Evolutionary conservation across 1,140 invertebrate genomes (phyloP).

Genomic region (Caenorhabditis remanei): DNA sequence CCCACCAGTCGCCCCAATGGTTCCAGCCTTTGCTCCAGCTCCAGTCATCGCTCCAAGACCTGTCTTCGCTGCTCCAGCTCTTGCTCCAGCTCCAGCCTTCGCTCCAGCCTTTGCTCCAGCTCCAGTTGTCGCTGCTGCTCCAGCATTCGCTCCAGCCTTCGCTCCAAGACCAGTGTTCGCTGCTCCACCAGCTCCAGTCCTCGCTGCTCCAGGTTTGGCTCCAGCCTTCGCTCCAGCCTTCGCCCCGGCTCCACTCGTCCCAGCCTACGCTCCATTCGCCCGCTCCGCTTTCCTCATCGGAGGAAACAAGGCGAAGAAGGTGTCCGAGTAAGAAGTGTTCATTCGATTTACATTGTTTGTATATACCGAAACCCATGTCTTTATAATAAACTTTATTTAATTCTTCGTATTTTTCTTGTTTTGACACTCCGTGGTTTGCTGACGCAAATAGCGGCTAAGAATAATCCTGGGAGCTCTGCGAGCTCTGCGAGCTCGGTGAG

Average conservation of each 20-base stretch:
- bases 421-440: background rate
- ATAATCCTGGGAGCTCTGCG: too few relatives aligned
- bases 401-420: background rate
- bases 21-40: conserved; percentile 12
- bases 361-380: conserved; percentile 21
- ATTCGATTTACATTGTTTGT: conserved; percentile 32
- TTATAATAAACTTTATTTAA: conserved; percentile 48
- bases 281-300: conserved; percentile 63
- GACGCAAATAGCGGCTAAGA: conserved; percentile 2
- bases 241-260: conserved; percentile 60
- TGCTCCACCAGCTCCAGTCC: conserved; percentile 44
- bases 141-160: conserved; percentile 37
- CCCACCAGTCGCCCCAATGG: conserved; percentile 48
- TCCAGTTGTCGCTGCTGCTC: conserved; percentile 11
- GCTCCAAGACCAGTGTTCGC: conserved; percentile 55
- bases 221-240: conserved; percentile 40
- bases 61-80: conserved; percentile 19
- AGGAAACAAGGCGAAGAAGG: conserved; percentile 64
- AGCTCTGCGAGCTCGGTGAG: too few relatives aligned
- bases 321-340: conserved; percentile 47
- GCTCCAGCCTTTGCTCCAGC: conserved; percentile 46
- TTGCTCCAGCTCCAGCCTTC: conserved; percentile 12
- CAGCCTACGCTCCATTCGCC: conserved; percentile 67
- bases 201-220: conserved; percentile 41
- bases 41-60: conserved; percentile 14